Base-by-base conservation (phyloP, 2,113 vertebrate genomes). In the Patagioenas fasciata region DNA sequence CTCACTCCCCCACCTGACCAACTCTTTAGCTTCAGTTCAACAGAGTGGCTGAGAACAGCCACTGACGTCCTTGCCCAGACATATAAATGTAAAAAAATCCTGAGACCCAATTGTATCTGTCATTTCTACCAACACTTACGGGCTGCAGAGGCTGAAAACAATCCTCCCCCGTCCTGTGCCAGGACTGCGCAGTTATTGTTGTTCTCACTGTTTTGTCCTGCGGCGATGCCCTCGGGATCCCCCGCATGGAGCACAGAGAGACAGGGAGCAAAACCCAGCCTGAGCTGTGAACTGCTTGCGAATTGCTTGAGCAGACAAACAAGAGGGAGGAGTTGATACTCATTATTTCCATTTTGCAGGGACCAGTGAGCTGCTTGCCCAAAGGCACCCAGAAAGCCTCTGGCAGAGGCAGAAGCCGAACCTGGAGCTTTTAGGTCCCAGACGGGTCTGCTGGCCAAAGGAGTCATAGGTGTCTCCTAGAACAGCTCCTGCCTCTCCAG, bases 1-100 rank as follows among this genome's bases (percentile, higher is more conserved):
- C 75, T 58, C 73, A 60, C 58, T 8, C 81, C 44, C 44, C 40
- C 61, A 91, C 83, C 87, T 96, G 93, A 83, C 78, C 65, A 72
- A 89, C 94, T 81, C 85, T 96, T 96, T 93, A 94, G 92, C 84
- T 95, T 80, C 86, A 93, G 90, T 91, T 89, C 58, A 0, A 70
- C 64, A 80, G 92, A 90, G 69, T 83, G 88, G 86, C 91, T 97
- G 93, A 95, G 95, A 95, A 91, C 95, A 85, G 93, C 31, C 3
- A 2, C 80, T 89, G 91, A 89, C 61, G 67, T 50, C 91, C 88
- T 97, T 92, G 80, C 88, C 65, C 81, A 93, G 92, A 81, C 80
- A 47, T 15, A 78, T 8, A 89, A 84, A 91, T 65, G 70, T 83
- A 64, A 84, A 89, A 84, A 61, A 77, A 0, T 84, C 38, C 81